A percentile compares a stretch with the other conserved stretches of the same genome.
phyloP scores from a whole-genome alignment of 2,797 vertebrate species.

The Hypotaenidia okinawae region DNA sequence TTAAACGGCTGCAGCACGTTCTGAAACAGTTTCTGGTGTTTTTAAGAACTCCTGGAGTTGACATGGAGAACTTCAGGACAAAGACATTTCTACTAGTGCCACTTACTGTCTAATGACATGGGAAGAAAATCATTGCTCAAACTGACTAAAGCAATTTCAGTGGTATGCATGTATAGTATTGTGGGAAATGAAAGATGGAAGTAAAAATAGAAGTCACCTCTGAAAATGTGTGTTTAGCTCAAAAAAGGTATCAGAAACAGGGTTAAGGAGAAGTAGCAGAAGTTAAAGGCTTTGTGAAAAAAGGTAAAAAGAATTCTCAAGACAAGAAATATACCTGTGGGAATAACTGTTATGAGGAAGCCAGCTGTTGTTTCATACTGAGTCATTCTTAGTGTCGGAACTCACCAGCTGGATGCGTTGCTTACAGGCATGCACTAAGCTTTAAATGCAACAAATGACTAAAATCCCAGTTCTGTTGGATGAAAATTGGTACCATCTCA shows the following conservation, averaged over 20 bases:
- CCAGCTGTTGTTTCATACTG: not conserved
- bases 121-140: not conserved
- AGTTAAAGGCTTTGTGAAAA: not conserved
- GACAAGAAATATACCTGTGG: not conserved
- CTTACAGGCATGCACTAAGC: not conserved
- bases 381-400: not conserved
- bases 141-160: not conserved
- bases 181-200: not conserved
- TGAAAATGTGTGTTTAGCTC: not conserved
- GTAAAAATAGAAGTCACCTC: not conserved
- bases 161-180: not conserved
- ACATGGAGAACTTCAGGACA: not conserved
- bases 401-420: not conserved
- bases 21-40: not conserved
- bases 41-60: not conserved
- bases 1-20: not conserved
- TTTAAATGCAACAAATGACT: not conserved
- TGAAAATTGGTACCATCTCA: not conserved
- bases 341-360: not conserved
- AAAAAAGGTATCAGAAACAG: not conserved
- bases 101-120: not conserved
- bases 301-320: not conserved
- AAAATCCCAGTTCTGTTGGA: not conserved
- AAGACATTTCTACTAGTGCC: not conserved
- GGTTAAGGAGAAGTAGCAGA: not conserved